Conservation (phyloP, 2,113 vertebrate genomes). For the Dasyprocta punctata region DNA sequence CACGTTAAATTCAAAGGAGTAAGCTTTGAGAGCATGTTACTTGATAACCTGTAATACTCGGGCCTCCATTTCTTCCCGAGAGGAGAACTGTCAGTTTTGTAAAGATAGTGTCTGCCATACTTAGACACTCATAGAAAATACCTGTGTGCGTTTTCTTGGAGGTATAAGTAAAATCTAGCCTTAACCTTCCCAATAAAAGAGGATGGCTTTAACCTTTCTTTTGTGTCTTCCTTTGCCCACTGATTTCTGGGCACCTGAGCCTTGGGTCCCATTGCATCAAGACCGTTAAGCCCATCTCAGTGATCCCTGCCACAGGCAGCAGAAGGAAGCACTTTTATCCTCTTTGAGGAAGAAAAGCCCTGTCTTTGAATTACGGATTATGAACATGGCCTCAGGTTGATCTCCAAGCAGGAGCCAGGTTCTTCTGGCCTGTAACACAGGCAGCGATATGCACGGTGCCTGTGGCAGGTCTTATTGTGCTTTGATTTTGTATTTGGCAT, state of each 20-base stretch:
- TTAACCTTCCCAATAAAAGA: slow-evolving; percentile 63
- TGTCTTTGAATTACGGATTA: slow-evolving; percentile 87
- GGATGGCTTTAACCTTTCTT: slow-evolving; percentile 79
- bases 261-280: slow-evolving; percentile 82
- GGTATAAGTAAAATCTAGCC: background rate
- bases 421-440: slow-evolving; percentile 85
- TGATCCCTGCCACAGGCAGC: slow-evolving; percentile 88
- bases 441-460: slow-evolving; percentile 85
- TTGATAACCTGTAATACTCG: background rate
- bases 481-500: slow-evolving; percentile 88
- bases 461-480: slow-evolving; percentile 87
- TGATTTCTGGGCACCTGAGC: slow-evolving; percentile 82
- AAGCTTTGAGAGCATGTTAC: slow-evolving; percentile 38
- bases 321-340: slow-evolving; percentile 84
- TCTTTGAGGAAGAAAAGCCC: slow-evolving; percentile 86
- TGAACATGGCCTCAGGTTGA: slow-evolving; percentile 87
- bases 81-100: slow-evolving; percentile 24
- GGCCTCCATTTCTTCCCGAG: background rate
- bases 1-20: slow-evolving; percentile 33
- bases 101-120: slow-evolving; percentile 15
- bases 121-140: slow-evolving; percentile 12
- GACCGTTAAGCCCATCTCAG: slow-evolving; percentile 85
- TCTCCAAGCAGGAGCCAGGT: slow-evolving; percentile 85
- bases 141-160: slow-evolving; percentile 34
- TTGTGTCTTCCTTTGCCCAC: slow-evolving; percentile 78